phyloP scores from a whole-genome alignment of 92 coral and sea anemone genomes.

The Scolanthus callimorphus region DNA sequence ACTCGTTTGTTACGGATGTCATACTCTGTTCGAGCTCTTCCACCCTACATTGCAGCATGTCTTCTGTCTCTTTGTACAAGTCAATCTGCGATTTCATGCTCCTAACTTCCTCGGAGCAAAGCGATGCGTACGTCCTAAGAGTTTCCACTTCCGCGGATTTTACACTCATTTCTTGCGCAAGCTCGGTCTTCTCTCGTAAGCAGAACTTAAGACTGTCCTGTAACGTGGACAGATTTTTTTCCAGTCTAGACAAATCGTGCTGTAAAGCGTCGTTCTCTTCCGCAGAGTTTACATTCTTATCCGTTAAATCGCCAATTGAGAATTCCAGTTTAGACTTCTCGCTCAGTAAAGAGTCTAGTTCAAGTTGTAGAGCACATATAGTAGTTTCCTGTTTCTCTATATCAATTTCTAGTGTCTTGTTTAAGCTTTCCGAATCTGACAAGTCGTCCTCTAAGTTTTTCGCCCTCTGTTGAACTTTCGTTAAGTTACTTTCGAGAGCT shows the following conservation, averaged over 20 bases:
- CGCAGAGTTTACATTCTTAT: constrained; percentile 41
- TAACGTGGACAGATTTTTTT: constrained; percentile 54
- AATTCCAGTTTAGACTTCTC: constrained; percentile 51
- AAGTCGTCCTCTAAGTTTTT: constrained; percentile 25
- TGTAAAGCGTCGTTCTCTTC: constrained; percentile 73
- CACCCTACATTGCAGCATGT: constrained; percentile 45
- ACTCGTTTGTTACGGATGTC: constrained; percentile 42
- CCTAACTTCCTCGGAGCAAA: constrained; percentile 70
- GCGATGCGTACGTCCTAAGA: constrained; percentile 60
- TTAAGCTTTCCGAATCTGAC: constrained; percentile 23
- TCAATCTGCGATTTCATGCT: constrained; percentile 61
- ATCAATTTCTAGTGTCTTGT: constrained; percentile 31
- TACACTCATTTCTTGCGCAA: constrained; percentile 63
- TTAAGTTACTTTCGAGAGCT: constrained; percentile 27
- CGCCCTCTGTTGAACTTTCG: constrained; percentile 27
- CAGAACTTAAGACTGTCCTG: constrained; percentile 60
- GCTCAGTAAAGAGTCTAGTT: constrained; percentile 25
- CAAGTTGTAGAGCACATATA: constrained; percentile 26
- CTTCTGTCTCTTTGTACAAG: constrained; percentile 56
- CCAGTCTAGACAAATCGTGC: constrained; percentile 59
- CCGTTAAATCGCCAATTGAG: constrained; percentile 49
- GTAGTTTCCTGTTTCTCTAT: constrained; percentile 36
- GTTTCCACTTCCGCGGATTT: constrained; percentile 69
- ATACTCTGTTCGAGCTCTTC: constrained; percentile 67
- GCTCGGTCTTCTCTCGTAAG: constrained; percentile 69